Percentiles rank a stretch among this genome's conserved stretches.
These are phyloP conservation scores for Pollenia griseotomentosa DNA, from an alignment of 2,888 invertebrate genomes.

Conservation along the genomic window DNA sequence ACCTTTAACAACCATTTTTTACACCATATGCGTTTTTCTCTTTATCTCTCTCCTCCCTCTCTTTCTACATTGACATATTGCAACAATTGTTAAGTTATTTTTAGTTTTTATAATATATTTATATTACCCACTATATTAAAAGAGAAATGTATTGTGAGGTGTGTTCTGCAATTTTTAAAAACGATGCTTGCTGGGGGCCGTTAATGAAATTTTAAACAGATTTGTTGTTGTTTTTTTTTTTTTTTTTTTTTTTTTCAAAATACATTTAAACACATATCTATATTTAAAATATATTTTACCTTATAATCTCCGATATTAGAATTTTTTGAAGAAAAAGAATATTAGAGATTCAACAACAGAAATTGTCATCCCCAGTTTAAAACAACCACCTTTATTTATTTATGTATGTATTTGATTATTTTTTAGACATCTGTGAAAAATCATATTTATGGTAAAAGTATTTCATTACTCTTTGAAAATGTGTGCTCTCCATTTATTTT, in stretches of 20 bases:
- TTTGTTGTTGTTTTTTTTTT: no score
- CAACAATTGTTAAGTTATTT: constrained; percentile 59
- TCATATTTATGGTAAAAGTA: constrained; percentile 8
- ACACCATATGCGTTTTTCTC: constrained; percentile 7
- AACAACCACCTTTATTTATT: constrained; percentile 44
- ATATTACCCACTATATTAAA: constrained; percentile 22
- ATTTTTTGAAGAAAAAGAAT: neutral
- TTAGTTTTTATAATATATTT: constrained; percentile 27
- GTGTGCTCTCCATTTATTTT: neutral
- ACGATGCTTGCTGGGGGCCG: constrained; percentile 44
- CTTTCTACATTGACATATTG: constrained; percentile 34
- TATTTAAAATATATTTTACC: constrained; percentile 25
- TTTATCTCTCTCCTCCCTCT: neutral
- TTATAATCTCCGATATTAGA: neutral
- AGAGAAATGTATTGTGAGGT: constrained; percentile 30
- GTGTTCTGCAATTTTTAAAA: neutral
- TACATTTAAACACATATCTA: neutral
- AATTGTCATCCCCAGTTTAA: constrained; percentile 44
- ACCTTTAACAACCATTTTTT: no score
- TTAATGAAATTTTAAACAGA: constrained; percentile 33
- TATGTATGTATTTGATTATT: neutral
- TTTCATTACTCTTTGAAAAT: constrained; percentile 1
- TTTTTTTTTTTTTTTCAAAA: neutral
- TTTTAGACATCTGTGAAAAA: constrained; percentile 27
- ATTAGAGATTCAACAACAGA: constrained; percentile 10